Percentiles rank a stretch among this genome's conserved stretches.
These are phyloP conservation scores for Philereme transversata DNA, from an alignment of 2,888 invertebrate genomes.

Conservation along the genomic window DNA sequence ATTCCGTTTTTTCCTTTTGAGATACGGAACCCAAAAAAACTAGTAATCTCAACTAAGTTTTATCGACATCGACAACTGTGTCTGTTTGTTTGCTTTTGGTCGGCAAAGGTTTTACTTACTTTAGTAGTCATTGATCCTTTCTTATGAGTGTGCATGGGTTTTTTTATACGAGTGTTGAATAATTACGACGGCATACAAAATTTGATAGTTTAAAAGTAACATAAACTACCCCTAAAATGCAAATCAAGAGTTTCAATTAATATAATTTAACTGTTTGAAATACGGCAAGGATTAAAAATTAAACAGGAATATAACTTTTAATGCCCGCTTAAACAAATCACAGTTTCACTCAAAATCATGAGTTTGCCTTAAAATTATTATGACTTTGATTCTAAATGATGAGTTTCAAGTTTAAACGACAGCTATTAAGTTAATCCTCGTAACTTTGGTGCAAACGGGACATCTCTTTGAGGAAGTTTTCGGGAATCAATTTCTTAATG, in stretches of 20 bases:
- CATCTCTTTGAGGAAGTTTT: constrained; percentile 13
- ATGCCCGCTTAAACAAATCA: constrained; percentile 48
- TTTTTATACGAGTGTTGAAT: too few relatives aligned
- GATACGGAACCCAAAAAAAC: too few relatives aligned
- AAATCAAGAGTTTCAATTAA: constrained; percentile 8
- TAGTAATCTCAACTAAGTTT: too few relatives aligned
- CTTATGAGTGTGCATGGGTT: too few relatives aligned
- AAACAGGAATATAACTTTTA: constrained; percentile 54
- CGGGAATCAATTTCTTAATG: constrained; percentile 17
- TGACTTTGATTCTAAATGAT: constrained; percentile 29
- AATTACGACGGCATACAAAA: background rate
- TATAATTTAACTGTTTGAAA: constrained; percentile 22
- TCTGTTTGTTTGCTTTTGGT: too few relatives aligned
- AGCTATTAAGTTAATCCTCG: constrained; percentile 27
- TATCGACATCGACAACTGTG: too few relatives aligned
- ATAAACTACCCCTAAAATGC: background rate
- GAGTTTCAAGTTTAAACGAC: constrained; percentile 29
- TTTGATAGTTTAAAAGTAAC: background rate
- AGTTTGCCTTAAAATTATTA: constrained; percentile 26
- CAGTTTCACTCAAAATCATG: constrained; percentile 44
- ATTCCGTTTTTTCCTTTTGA: too few relatives aligned
- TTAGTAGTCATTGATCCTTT: too few relatives aligned
- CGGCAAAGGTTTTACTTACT: too few relatives aligned
- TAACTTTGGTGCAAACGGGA: constrained; percentile 21
- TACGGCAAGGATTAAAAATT: constrained; percentile 48